Evolutionary conservation across 2,888 invertebrate genomes (phyloP), one percentile per base, ranked within the genome.

Genomic region (Hoplodrina ambigua): DNA sequence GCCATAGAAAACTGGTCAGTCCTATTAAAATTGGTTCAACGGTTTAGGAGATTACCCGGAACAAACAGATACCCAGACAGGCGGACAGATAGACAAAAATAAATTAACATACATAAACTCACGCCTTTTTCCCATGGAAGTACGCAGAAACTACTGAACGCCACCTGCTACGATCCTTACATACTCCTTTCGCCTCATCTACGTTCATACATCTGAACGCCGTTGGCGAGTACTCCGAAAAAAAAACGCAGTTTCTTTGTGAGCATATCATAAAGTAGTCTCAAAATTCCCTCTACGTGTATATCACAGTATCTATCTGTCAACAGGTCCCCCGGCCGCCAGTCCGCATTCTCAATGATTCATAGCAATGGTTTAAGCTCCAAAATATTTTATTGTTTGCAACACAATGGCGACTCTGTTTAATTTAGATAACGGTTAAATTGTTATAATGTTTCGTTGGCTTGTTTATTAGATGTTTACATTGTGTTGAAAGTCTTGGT

Each of bases 341-440:
- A 30, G 54, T 67, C 84, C 62, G 66, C 83, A 83, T 83, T 83
- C 82, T 46, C 62, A 30, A 4, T 83, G 84, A 83, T 80, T 83
- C 83, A 83, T 72, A 59, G 69, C 56, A n/a, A 55, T 49, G 50
- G 52, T 67, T 66, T 79, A 57, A 66, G 33, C 55, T 55, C 58
- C 58, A 50, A 80, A 82, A 75, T 84, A 84, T 82, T 84, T 82
- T 71, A 84, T 74, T 77, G 80, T 82, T 73, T 62, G 84, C 77
- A 71, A 83, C 72, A 80, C 73, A 82, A 77, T 84, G 33, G 59
- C 52, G 13, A 15, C n/a, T 64, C 37, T 44, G 58, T 69, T 69
- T 76, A 57, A 69, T 70, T 80, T 69, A 78, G 78, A 80, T 71
- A 61, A 65, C 55, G 50, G 55, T 57, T 59, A 69, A 69, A 69